Percentiles rank a stretch among this genome's conserved stretches.
These are phyloP conservation scores for Andricus curvator DNA, from an alignment of 2,888 invertebrate species.

Conservation along the genomic window DNA sequence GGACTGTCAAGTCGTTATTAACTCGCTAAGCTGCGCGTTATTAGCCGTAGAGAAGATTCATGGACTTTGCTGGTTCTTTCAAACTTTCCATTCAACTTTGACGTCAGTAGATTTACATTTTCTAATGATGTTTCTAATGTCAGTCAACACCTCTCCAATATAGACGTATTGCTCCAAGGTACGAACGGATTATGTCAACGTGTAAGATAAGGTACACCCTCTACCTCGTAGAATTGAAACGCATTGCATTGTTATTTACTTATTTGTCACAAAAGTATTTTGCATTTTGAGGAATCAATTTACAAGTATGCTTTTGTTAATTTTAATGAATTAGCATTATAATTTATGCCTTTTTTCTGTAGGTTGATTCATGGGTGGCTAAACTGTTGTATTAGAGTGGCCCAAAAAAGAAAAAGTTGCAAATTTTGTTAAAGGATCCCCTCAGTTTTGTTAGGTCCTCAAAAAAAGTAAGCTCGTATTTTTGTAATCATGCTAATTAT, in stretches of 20 bases:
- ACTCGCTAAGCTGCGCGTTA: conserved; percentile 21
- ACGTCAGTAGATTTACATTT: conserved; percentile 41
- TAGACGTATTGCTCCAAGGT: conserved; percentile 36
- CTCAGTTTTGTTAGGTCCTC: too few relatives aligned
- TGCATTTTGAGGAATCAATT: neutral
- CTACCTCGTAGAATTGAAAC: neutral
- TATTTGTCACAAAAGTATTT: neutral
- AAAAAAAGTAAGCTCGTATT: too few relatives aligned
- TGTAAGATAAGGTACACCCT: conserved; percentile 25
- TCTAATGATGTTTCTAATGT: conserved; percentile 36
- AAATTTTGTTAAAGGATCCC: too few relatives aligned
- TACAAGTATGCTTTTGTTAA: too few relatives aligned
- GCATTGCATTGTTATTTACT: neutral
- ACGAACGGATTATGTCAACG: conserved; percentile 31
- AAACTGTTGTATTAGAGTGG: too few relatives aligned
- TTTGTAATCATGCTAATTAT: too few relatives aligned
- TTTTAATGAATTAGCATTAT: neutral
- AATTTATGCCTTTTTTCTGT: too few relatives aligned
- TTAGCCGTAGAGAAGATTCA: conserved; percentile 21
- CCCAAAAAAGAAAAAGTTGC: too few relatives aligned
- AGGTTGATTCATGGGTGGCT: too few relatives aligned
- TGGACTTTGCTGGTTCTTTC: conserved; percentile 40
- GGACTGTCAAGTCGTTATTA: conserved; percentile 33
- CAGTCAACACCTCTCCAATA: conserved; percentile 13
- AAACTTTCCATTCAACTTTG: conserved; percentile 18